Evolutionary conservation across 37 sponge, comb jelly and placozoan species (phyloP).

Genomic region (Ianthella basta): DNA sequence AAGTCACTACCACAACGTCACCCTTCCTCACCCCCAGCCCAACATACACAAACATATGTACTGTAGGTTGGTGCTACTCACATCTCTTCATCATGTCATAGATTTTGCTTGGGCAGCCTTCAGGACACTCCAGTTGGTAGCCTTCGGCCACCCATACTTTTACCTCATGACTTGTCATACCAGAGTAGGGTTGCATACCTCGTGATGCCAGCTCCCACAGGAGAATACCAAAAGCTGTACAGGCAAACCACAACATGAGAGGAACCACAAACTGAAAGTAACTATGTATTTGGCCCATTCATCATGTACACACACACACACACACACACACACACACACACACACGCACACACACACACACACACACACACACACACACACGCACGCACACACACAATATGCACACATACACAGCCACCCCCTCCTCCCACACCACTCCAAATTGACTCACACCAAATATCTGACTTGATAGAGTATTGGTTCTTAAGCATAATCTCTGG

Average conservation of each 20-base stretch:
- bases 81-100: constrained; percentile 85
- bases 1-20: too few relatives aligned
- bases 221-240: constrained; percentile 93
- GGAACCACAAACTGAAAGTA: too few relatives aligned
- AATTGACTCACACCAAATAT: background rate
- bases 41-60: too few relatives aligned
- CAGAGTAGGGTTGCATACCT: constrained; percentile 96
- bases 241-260: background rate
- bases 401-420: too few relatives aligned
- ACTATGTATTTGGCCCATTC: background rate
- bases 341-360: constrained; percentile 1
- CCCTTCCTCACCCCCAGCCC: too few relatives aligned
- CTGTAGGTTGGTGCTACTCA: background rate
- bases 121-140: constrained; percentile 90
- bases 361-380: background rate
- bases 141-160: constrained; percentile 86
- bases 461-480: background rate
- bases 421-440: background rate
- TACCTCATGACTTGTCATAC: constrained; percentile 85
- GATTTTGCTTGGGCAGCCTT: constrained; percentile 88
- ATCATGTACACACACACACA: too few relatives aligned
- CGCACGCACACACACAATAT: too few relatives aligned
- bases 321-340: background rate
- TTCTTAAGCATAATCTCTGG: too few relatives aligned
- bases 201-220: constrained; percentile 97